Base-by-base conservation (phyloP, 1,140 invertebrate species). In the Papilio glaucus region DNA sequence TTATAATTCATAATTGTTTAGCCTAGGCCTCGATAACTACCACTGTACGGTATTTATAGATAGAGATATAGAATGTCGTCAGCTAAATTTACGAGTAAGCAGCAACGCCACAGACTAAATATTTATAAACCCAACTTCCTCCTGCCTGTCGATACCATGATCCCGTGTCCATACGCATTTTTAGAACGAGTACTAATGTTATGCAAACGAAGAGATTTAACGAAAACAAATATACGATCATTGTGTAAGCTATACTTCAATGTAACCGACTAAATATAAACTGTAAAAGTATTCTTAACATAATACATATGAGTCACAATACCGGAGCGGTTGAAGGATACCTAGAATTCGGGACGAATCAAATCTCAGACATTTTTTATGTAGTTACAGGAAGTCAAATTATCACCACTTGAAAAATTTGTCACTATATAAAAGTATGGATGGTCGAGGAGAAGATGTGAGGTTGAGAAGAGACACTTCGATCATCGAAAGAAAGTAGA, bases 121-220 rank as follows among this genome's bases (percentile, higher is more conserved):
- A 75, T 75, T 75, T 75, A 75, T 72, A 71, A 72, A 62, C 73
- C 45, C 18, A 41, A 72, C 73, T 75, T 75, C 73, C 73, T 72
- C n/a, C 33, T 39, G 13, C 12, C 8, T 71, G 69, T 18, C 62
- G 60, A 62, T 65, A 65, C 24, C 12, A 15, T 24, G 21, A 15
- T 9, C 13, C 5, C 29, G n/a, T n/a, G n/a, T 37, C 1, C 42
- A 33, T 68, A 33, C 41, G n/a, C 61, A 62, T 65, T 65, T 65
- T 65, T 38, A 37, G 24, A 33, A 67, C 39, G 15, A 13, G 21
- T 10, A 26, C 39, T 7, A 45, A 33, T 26, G 41, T 69, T 69
- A 49, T 49, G 42, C 67, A 49, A 49, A 21, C 63, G 38, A 10
- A 42, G n/a, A 18, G 4, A 67, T 67, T 67, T 24, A 24, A 67